phyloP scores from a whole-genome alignment of 2,797 vertebrate species.

The Huso huso region DNA sequence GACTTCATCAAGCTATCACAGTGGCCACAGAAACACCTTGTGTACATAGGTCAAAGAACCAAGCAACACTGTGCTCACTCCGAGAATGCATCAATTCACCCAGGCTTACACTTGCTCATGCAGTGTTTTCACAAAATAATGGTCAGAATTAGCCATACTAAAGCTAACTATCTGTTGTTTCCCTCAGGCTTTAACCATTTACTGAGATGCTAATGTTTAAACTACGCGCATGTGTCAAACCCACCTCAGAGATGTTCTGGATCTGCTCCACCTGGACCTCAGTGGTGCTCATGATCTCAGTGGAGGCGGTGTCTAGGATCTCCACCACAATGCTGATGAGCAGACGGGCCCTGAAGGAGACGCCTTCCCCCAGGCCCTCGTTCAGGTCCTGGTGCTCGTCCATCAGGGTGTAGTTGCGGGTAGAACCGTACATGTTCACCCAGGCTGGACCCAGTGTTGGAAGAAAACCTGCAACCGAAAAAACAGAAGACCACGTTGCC shows the following conservation, averaged over 20 bases:
- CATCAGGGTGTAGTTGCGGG: constrained; percentile 85
- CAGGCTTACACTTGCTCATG: too few relatives aligned
- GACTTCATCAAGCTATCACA: too few relatives aligned
- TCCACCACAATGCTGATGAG: constrained; percentile 81
- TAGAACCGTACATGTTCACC: constrained; percentile 98
- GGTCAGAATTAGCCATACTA: too few relatives aligned
- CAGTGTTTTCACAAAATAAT: too few relatives aligned
- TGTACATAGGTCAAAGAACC: too few relatives aligned
- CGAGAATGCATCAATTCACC: too few relatives aligned
- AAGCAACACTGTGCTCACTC: too few relatives aligned
- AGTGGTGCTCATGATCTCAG: constrained; percentile 74
- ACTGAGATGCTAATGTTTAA: too few relatives aligned
- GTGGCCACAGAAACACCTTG: too few relatives aligned
- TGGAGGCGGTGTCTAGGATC: constrained; percentile 82
- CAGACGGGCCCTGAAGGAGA: constrained; percentile 89
- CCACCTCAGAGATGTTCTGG: constrained; percentile 77
- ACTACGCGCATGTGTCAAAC: constrained; percentile 20
- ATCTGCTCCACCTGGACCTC: constrained; percentile 85
- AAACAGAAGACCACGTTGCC: too few relatives aligned
- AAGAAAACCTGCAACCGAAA: constrained; percentile 69
- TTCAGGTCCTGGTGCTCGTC: constrained; percentile 96
- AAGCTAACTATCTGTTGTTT: too few relatives aligned
- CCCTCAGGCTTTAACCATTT: too few relatives aligned
- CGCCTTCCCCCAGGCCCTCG: constrained; percentile 86
- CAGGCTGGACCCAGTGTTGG: constrained; percentile 89